phyloP scores from a whole-genome alignment of 1,140 invertebrate species.

The Tetragonula clypearis region DNA sequence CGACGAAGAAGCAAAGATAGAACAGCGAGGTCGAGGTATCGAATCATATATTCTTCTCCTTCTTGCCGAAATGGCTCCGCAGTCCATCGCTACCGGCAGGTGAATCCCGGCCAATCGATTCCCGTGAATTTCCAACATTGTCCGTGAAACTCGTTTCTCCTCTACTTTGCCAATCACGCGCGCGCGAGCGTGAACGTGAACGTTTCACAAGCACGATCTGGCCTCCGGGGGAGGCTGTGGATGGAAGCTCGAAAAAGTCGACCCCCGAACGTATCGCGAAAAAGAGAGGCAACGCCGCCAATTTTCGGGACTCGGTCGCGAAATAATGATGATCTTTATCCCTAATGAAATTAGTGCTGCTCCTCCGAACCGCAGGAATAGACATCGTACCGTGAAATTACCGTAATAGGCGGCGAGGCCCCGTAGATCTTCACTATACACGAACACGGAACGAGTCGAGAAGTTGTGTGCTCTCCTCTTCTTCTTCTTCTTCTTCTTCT shows the following conservation, averaged over 20 bases:
- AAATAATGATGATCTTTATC: conserved; percentile 80
- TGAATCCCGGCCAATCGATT: not conserved
- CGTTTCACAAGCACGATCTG: not conserved
- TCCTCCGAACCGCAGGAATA: conserved; percentile 69
- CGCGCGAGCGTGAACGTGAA: not conserved
- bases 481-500: conserved; percentile 2
- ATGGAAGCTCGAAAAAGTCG: conserved; percentile 33
- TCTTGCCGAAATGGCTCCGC: no score
- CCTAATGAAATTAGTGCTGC: conserved; percentile 79
- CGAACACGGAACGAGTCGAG: conserved; percentile 1
- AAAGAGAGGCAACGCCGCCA: conserved; percentile 64
- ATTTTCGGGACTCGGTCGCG: conserved; percentile 73
- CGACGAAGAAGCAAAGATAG: no score
- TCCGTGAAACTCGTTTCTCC: not conserved
- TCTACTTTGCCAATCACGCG: not conserved
- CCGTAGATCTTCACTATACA: conserved; percentile 55
- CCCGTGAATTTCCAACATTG: conserved; percentile 14
- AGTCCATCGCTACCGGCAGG: no score
- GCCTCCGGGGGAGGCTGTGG: conserved; percentile 26
- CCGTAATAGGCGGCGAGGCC: conserved; percentile 72
- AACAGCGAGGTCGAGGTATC: no score
- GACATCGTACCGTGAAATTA: conserved; percentile 77
- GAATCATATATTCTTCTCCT: no score
- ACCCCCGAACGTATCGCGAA: conserved; percentile 56
- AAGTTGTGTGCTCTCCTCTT: not conserved